Evolutionary conservation across 2,113 vertebrate species (phyloP).

Genomic region (Ivindomyrus marchei): DNA sequence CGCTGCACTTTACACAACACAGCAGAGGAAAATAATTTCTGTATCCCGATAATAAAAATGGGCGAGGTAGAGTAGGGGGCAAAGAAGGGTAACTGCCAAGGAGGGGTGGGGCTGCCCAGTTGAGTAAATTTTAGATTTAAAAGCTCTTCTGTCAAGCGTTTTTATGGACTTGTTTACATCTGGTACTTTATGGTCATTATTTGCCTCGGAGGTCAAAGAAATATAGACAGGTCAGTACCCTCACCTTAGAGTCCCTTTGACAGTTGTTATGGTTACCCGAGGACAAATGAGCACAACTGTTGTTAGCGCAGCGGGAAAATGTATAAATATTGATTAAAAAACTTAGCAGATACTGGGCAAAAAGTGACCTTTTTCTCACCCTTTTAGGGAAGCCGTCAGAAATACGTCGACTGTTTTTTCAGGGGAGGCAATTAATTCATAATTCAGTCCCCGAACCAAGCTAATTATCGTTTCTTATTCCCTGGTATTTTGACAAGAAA

Average conservation of each 20-base stretch:
- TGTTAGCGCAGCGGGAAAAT: slow-evolving; percentile 66
- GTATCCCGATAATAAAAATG: background rate
- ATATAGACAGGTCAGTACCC: slow-evolving; percentile 28
- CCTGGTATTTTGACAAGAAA: slow-evolving; percentile 35
- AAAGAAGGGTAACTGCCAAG: background rate
- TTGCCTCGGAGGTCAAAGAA: slow-evolving; percentile 33
- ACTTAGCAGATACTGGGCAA: slow-evolving; percentile 55
- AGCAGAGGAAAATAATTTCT: background rate
- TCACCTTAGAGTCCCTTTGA: slow-evolving; percentile 48
- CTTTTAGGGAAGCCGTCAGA: slow-evolving; percentile 72
- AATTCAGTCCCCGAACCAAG: slow-evolving; percentile 58
- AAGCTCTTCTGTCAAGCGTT: slow-evolving; percentile 20
- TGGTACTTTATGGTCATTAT: slow-evolving; percentile 28
- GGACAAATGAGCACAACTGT: slow-evolving; percentile 59
- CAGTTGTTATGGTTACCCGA: slow-evolving; percentile 68
- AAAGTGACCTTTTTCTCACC: slow-evolving; percentile 63
- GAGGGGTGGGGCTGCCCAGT: background rate
- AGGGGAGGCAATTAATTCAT: slow-evolving; percentile 66
- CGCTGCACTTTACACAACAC: background rate
- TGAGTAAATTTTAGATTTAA: slow-evolving; percentile 28
- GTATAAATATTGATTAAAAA: slow-evolving; percentile 78
- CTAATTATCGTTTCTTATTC: slow-evolving; percentile 44
- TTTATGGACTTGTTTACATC: slow-evolving; percentile 30
- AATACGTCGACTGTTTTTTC: slow-evolving; percentile 60
- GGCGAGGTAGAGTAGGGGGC: background rate